Percentiles rank a stretch among this genome's conserved stretches.
These are phyloP conservation scores for Pangasius larnaudii DNA, from an alignment of 2,797 vertebrate species.

Conservation along the genomic window DNA sequence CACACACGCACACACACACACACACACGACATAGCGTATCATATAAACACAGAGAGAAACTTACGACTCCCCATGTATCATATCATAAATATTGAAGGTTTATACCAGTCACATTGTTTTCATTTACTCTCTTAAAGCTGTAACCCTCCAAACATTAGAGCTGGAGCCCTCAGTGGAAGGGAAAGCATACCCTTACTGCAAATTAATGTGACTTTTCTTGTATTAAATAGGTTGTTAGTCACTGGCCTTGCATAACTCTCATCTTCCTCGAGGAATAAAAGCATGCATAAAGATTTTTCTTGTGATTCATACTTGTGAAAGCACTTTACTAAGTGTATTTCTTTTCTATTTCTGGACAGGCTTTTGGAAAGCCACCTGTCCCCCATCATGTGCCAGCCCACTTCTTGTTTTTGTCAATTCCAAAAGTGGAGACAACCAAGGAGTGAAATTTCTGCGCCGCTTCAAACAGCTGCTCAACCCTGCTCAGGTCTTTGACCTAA, in stretches of 20 bases:
- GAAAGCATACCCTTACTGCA: background rate
- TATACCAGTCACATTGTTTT: background rate
- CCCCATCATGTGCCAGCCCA: slow-evolving; percentile 94
- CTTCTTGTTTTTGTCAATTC: slow-evolving; percentile 98
- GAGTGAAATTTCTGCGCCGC: slow-evolving; percentile 95
- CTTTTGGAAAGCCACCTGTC: slow-evolving; percentile 98
- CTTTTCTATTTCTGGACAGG: slow-evolving; percentile 74
- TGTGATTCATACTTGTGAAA: slow-evolving; percentile 40
- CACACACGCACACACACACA: too few species aligned
- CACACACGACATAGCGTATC: background rate
- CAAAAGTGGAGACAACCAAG: slow-evolving; percentile 99
- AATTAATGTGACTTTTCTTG: slow-evolving; percentile 26
- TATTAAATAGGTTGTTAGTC: slow-evolving; percentile 33
- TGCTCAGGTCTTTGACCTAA: slow-evolving; percentile 98
- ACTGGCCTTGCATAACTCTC: slow-evolving; percentile 33
- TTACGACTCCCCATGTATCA: background rate
- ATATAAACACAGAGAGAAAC: background rate
- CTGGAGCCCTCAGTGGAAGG: background rate
- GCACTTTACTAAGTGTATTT: background rate
- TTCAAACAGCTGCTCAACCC: slow-evolving; percentile 99
- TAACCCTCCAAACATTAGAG: background rate
- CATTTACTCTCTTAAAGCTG: background rate
- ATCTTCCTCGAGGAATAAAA: slow-evolving; percentile 17
- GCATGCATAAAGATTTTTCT: background rate
- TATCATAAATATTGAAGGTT: background rate